Conservation (phyloP, 2,888 invertebrate genomes). For the Tanaodytes sp. region DNA sequence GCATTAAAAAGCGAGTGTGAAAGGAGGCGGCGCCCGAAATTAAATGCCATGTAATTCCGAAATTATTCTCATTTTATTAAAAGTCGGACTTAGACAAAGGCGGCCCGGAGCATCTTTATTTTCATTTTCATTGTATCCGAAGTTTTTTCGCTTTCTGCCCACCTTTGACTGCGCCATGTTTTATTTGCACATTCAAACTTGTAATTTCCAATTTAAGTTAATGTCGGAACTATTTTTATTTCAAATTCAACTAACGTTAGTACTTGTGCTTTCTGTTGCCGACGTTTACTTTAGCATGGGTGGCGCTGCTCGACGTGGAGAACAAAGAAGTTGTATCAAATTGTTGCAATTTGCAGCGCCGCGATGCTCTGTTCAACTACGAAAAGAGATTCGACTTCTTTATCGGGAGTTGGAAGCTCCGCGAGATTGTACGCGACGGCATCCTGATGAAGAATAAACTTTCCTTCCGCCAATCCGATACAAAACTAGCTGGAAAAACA, state of each 20-base stretch:
- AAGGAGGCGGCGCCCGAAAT: no score
- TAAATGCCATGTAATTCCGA: no score
- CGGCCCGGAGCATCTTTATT: no score
- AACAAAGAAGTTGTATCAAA: constrained; percentile 42
- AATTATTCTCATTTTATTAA: no score
- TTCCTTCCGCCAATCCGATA: background rate
- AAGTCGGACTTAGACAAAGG: no score
- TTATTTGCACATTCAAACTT: constrained; percentile 26
- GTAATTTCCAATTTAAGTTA: constrained; percentile 37
- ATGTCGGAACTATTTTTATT: constrained; percentile 37
- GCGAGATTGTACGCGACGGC: constrained; percentile 25
- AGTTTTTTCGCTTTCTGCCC: background rate
- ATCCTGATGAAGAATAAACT: constrained; percentile 30
- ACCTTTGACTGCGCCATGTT: constrained; percentile 9
- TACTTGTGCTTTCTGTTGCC: constrained; percentile 23
- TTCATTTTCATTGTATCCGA: background rate
- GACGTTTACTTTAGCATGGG: constrained; percentile 46
- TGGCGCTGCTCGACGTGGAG: constrained; percentile 14
- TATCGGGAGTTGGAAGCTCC: constrained; percentile 32
- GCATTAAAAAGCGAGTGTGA: no score
- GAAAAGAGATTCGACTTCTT: constrained; percentile 31
- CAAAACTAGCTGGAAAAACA: constrained; percentile 22
- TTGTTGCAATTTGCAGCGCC: constrained; percentile 39
- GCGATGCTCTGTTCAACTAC: constrained; percentile 22
- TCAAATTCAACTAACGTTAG: constrained; percentile 35